Base-by-base conservation (phyloP, 2,797 vertebrate species). In the Salarias fasciatus region DNA sequence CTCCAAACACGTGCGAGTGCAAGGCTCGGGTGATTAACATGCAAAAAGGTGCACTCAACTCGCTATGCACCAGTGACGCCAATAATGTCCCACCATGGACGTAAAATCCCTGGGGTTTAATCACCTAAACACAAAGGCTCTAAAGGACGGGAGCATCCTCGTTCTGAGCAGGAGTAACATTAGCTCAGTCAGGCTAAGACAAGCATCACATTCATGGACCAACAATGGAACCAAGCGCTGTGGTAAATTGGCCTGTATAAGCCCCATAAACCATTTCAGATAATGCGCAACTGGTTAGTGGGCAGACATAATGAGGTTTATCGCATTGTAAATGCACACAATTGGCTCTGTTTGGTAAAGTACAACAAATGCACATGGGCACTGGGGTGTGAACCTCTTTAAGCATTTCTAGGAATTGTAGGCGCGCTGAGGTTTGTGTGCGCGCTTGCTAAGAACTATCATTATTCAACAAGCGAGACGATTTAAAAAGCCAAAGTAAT, bases 281-380 rank as follows among this genome's bases (percentile, higher is more conserved):
- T 88, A 88, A 88, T 83, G 84, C 63, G 71, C 79, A 88, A 80
- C 86, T 85, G 86, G 84, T 90, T 90, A 92, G 87, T 84, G 81
- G 86, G 85, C 84, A 82, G 85, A 84, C 83, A 86, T 90, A 91
- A 92, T 90, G 80, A 89, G 88, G 70, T 92, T 92, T 88, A 89
- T 89, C 55, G 62, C 85, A 87, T 86, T 88, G 83, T 87, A 89
- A 91, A 91, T 85, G 80, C 76, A 76, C 75, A 81, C 90, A 86
- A 88, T 87, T 86, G 83, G 82, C 53, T 72, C 66, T 57, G 71
- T 90, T 91, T 83, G 75, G 73, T 75, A 77, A 91, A 90, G 87
- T 75, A 72, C 51, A 53, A 80, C 51, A 50, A 86, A 84, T 72
- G 63, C 63, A 78, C 81, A 83, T 9, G 48, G 66, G 78, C 76